A percentile compares a stretch with the other conserved stretches of the same genome.
Conservation (phyloP, 1,140 invertebrate genomes). For the Drosophila sproati region DNA sequence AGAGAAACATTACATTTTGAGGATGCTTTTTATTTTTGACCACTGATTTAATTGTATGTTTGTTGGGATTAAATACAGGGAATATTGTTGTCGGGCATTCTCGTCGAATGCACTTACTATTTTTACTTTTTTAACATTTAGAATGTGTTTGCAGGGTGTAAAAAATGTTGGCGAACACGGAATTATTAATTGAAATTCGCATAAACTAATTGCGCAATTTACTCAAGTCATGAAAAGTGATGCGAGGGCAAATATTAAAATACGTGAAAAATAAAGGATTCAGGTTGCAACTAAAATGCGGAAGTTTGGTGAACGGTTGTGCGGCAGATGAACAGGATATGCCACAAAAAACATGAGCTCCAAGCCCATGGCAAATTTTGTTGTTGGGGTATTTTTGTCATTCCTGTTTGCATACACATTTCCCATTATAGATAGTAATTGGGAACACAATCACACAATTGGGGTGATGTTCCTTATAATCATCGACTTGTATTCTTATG, state of each 20-base stretch:
- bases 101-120: background rate
- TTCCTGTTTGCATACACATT: no score
- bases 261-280: background rate
- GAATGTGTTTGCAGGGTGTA: constrained; percentile 16
- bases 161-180: constrained; percentile 26
- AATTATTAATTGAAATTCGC: constrained; percentile 50
- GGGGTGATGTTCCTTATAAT: no score
- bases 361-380: no score
- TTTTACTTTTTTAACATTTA: constrained; percentile 11
- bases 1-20: no score
- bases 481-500: no score
- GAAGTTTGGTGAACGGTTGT: background rate
- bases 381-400: no score
- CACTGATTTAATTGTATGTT: no score
- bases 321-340: no score
- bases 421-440: no score
- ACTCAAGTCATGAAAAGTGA: constrained; percentile 17
- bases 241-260: constrained; percentile 10
- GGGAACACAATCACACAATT: no score
- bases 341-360: background rate
- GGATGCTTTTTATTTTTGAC: no score
- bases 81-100: background rate
- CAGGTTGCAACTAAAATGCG: background rate
- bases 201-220: constrained; percentile 50
- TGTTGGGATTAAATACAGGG: background rate